A percentile compares a stretch with the other conserved stretches of the same genome.
Evolutionary conservation across 2,797 vertebrate genomes (phyloP).

Genomic region (Sebastes steindachneri): DNA sequence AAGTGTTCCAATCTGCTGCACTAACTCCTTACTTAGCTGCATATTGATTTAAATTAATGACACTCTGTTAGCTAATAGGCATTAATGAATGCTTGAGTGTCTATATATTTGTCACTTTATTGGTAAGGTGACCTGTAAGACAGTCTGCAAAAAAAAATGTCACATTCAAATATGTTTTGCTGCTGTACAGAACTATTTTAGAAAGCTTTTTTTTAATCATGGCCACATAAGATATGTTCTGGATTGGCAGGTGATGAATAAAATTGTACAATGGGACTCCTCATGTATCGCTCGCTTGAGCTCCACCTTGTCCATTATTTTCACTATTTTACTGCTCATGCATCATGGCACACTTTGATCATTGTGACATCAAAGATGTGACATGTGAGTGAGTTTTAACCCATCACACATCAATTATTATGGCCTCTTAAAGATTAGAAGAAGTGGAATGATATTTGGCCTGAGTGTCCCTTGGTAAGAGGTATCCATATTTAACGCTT

Average conservation of each 20-base stretch:
- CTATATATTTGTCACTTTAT: background rate
- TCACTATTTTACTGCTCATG: background rate
- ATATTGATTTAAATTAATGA: background rate
- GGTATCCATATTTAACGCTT: slow-evolving; percentile 4
- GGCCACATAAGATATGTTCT: background rate
- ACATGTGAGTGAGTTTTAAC: background rate
- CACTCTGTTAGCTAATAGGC: background rate
- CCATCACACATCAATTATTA: background rate
- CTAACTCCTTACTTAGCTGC: background rate
- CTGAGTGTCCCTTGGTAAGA: background rate
- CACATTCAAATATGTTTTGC: background rate
- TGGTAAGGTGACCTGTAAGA: background rate
- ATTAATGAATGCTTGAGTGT: background rate
- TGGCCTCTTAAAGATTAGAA: background rate
- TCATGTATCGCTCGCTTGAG: background rate
- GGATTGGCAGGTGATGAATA: background rate
- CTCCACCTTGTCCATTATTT: background rate
- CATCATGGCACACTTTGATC: background rate
- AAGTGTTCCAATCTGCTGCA: background rate
- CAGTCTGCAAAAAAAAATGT: background rate
- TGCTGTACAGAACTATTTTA: background rate
- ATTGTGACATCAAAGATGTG: background rate
- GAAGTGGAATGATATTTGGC: background rate
- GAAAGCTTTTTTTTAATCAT: background rate
- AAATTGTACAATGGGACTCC: background rate